Evolutionary conservation across 2,888 invertebrate genomes (phyloP), one percentile per base, ranked within the genome.

Genomic region (Cepaea hortensis): DNA sequence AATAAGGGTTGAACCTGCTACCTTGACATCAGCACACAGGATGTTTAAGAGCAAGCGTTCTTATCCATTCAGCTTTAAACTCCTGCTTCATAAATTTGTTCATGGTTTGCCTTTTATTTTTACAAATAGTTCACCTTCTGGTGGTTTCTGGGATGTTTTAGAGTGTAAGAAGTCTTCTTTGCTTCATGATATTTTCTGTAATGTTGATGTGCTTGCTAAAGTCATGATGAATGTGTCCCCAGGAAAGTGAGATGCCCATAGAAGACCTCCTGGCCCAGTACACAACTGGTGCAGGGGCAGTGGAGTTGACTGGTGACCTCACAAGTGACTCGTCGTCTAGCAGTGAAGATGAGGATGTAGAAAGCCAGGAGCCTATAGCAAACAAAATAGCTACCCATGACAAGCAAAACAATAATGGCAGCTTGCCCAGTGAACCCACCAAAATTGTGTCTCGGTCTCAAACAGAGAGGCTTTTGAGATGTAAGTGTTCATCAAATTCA

Each of bases 211-310:
- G 68, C 20, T 68, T 68, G 18, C 18, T 18, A 18, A 9, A 20
- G 6, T 20, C 18, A 6, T 79, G 48, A 15, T 79, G 3, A 9
- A 50, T 15, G n/a, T 68, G n/a, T 83, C 55, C 62, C 61, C 93
- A 96, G 96, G 98, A 98, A 95, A 97, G 98, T 94, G 98, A 98
- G 95, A 98, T 99, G 97, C 98, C 99, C 89, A 95, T 99, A 91
- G 98, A 98, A 93, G 97, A 98, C 94, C 95, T 99, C 87, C 95
- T 99, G 92, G 97, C 98, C 18, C 96, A 98, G 94, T 99, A 99
- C 88, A 84, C 83, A 1, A 68, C 79, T 11, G 85, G 65, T 1
- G 84, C 35, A 20, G 73, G 81, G 4, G 73, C 79, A 9, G 65
- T 77, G 11, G 88, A 88, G 15, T 85, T 80, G n/a, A 48, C 83